A percentile compares a stretch with the other conserved stretches of the same genome.
Evolutionary conservation across 2,888 invertebrate species (phyloP).

Genomic region (Litoditis marina): DNA sequence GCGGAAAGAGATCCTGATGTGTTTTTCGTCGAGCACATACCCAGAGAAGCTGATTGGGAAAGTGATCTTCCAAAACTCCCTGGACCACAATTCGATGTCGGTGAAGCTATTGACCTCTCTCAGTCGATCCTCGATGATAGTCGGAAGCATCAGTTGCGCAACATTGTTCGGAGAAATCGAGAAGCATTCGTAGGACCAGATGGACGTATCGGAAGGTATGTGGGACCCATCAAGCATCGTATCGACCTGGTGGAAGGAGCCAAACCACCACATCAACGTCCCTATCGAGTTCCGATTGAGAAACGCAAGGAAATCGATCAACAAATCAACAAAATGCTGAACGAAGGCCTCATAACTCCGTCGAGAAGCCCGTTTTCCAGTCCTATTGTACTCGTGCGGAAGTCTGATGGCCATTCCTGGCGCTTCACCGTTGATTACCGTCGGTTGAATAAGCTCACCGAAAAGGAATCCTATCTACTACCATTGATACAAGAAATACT

Average conservation of each 20-base stretch:
- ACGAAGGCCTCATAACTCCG: slow-evolving; percentile 8
- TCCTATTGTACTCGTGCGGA: slow-evolving; percentile 23
- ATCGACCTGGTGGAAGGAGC: slow-evolving; percentile 5
- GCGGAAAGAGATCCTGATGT: too few relatives aligned
- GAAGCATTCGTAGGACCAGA: slow-evolving; percentile 20
- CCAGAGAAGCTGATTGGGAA: too few relatives aligned
- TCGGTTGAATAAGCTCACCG: slow-evolving; percentile 19
- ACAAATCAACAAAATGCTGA: too few relatives aligned
- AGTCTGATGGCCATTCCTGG: slow-evolving; percentile 12
- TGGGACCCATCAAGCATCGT: slow-evolving; percentile 15
- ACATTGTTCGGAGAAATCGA: neutral
- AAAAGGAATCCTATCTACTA: neutral
- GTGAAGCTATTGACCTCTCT: neutral
- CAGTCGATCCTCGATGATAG: neutral
- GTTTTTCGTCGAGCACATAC: too few relatives aligned
- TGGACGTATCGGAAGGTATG: slow-evolving; percentile 18
- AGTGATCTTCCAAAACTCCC: too few relatives aligned
- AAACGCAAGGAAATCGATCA: too few relatives aligned
- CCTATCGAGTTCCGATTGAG: too few relatives aligned
- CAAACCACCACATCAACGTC: neutral
- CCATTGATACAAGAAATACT: too few relatives aligned
- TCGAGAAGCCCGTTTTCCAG: slow-evolving; percentile 3
- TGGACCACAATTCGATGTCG: too few relatives aligned
- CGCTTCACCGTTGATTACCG: slow-evolving; percentile 26
- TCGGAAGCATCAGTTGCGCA: neutral